phyloP scores from a whole-genome alignment of 2,797 vertebrate genomes.

The Siniperca undulata region DNA sequence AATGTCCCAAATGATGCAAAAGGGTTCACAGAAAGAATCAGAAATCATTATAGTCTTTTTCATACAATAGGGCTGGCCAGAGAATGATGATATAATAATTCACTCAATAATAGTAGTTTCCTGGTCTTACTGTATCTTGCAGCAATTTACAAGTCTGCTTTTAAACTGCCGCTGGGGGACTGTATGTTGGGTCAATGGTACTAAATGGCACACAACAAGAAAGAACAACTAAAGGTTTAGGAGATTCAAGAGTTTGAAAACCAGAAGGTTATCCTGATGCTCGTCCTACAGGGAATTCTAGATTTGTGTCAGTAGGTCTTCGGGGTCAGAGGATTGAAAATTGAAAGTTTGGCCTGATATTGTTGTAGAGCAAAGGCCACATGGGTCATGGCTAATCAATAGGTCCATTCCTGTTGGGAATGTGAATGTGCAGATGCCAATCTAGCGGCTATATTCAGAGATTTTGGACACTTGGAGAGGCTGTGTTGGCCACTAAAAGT shows the following conservation, averaged over 20 bases:
- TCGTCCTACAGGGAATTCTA: neutral
- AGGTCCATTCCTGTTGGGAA: constrained; percentile 26
- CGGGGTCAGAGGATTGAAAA: constrained; percentile 18
- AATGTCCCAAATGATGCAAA: constrained; percentile 42
- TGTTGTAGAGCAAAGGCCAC: constrained; percentile 23
- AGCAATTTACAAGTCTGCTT: neutral
- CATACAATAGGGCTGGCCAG: neutral
- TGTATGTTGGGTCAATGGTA: neutral
- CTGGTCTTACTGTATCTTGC: neutral
- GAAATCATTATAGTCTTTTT: constrained; percentile 21
- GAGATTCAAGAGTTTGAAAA: constrained; percentile 10
- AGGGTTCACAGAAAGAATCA: constrained; percentile 12
- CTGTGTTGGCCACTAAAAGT: neutral
- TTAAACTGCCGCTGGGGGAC: neutral
- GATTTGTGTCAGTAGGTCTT: constrained; percentile 13
- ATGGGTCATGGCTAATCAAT: constrained; percentile 44
- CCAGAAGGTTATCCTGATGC: neutral
- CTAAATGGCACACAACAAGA: neutral
- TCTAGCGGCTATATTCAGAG: neutral
- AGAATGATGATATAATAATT: constrained; percentile 18
- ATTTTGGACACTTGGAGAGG: constrained; percentile 25
- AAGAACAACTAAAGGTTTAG: neutral
- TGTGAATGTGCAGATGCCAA: constrained; percentile 28
- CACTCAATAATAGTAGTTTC: neutral
- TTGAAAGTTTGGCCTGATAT: constrained; percentile 29